phyloP scores from a whole-genome alignment of 2,113 vertebrate species.

The Cavia aperea region DNA sequence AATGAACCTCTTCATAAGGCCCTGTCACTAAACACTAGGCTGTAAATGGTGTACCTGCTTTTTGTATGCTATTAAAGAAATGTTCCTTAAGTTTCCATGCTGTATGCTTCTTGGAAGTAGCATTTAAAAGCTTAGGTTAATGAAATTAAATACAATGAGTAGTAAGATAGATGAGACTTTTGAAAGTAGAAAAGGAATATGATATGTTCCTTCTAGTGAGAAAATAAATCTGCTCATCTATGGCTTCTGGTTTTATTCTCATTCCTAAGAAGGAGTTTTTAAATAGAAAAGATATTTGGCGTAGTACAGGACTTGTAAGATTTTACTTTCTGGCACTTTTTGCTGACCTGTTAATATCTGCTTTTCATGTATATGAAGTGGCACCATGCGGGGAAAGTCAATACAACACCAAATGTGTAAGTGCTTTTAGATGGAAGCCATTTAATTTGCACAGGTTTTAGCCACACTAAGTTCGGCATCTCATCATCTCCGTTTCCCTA shows the following conservation, averaged over 20 bases:
- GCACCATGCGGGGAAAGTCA: neutral
- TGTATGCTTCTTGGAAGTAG: neutral
- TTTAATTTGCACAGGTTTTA: neutral
- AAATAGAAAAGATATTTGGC: neutral
- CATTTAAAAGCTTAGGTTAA: neutral
- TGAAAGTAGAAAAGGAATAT: neutral
- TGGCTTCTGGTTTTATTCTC: neutral
- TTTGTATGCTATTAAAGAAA: neutral
- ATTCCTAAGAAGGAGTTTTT: neutral
- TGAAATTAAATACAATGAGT: neutral
- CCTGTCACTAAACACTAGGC: neutral
- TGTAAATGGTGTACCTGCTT: neutral
- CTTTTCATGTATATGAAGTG: neutral
- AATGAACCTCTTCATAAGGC: neutral
- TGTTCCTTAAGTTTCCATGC: neutral
- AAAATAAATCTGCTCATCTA: conserved; percentile 10
- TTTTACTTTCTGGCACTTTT: neutral
- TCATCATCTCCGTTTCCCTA: neutral
- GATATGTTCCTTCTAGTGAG: neutral
- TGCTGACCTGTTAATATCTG: conserved; percentile 5
- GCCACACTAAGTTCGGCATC: neutral
- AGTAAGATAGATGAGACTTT: neutral
- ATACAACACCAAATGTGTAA: neutral
- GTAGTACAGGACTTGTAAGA: neutral
- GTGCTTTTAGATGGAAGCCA: neutral